Evolutionary conservation across 1,140 invertebrate species (phyloP), one percentile per base, ranked within the genome.

Genomic region (Dufourea novaeangliae): DNA sequence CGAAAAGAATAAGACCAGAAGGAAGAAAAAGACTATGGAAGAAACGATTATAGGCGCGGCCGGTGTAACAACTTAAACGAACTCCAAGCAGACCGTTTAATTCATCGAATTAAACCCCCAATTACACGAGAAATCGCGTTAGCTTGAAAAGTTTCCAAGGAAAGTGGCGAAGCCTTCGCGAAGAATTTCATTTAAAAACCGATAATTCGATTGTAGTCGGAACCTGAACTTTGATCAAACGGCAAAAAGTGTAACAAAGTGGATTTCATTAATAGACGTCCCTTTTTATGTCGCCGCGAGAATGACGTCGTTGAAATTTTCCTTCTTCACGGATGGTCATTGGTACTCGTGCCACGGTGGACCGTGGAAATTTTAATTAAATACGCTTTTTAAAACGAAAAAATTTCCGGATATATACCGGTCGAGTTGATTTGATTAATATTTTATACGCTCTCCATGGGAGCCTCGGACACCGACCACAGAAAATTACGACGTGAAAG

Each of bases 181-280:
- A 79, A 67, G 77, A 79, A 79, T 79, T 79, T 79, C 70, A 79
- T 79, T 79, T 59, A 80, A 77, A 77, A 80, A 50, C 78, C 72
- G 73, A 77, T 70, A 80, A 80, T 64, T 77, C 64, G 57, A 77
- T 80, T 57, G 46, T 62, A 52, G 63, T 52, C 39, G 56, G 37
- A 44, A 25, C 25, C 64, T 29, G 73, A 70, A 59, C 64, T 77
- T 77, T 77, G 63, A 66, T 80, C 73, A 39, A 50, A 5, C 37
- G 37, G 39, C 61, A 59, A 44, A 62, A 70, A 63, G 52, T 22
- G 17, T 50, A 64, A 50, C 25, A 52, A 78, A 56, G 27, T 34
- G 22, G 39, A 71, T 50, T 71, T 66, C n/a, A 14, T 56, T 64
- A 78, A 52, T 41, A 44, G 72, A 62, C 54, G 44, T 61, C 39